phyloP scores from a whole-genome alignment of 2,113 vertebrate genomes.

The Vombatus ursinus region DNA sequence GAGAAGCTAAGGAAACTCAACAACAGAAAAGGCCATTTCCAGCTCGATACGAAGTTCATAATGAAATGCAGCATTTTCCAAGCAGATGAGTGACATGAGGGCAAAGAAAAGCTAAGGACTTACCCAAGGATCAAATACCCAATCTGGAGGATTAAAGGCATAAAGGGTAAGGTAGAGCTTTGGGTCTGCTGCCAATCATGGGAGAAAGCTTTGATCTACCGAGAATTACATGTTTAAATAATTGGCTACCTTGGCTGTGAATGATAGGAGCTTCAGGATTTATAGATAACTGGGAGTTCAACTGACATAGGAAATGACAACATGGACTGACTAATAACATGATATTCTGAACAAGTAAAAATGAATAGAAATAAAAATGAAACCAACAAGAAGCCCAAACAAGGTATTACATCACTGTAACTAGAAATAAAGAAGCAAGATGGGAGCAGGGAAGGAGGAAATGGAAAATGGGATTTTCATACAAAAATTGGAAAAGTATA shows the following conservation, averaged over 20 bases:
- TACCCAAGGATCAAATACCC: slow-evolving; percentile 64
- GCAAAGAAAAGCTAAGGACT: slow-evolving; percentile 55
- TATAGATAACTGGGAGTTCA: slow-evolving; percentile 59
- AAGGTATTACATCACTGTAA: neutral
- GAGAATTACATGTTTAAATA: slow-evolving; percentile 72
- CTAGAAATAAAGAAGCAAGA: neutral
- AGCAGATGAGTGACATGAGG: slow-evolving; percentile 56
- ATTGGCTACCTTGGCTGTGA: slow-evolving; percentile 63
- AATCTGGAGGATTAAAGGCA: slow-evolving; percentile 64
- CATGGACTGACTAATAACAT: slow-evolving; percentile 30
- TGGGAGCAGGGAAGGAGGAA: neutral
- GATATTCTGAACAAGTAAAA: slow-evolving; percentile 42
- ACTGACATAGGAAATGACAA: slow-evolving; percentile 56
- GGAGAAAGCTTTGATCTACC: slow-evolving; percentile 63
- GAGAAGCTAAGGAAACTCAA: slow-evolving; percentile 49
- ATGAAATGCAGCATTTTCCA: slow-evolving; percentile 63
- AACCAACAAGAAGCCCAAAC: slow-evolving; percentile 48
- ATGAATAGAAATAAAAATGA: slow-evolving; percentile 31
- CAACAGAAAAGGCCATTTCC: slow-evolving; percentile 61
- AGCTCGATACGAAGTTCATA: slow-evolving; percentile 40
- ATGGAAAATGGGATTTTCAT: neutral
- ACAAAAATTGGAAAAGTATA: slow-evolving; percentile 15
- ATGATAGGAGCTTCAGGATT: slow-evolving; percentile 49
- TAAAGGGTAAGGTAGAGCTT: slow-evolving; percentile 53
- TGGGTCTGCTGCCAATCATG: slow-evolving; percentile 62